A percentile compares a stretch with the other conserved stretches of the same genome.
phyloP scores from a whole-genome alignment of 2,113 vertebrate species.

The Callopanchax toddi region DNA sequence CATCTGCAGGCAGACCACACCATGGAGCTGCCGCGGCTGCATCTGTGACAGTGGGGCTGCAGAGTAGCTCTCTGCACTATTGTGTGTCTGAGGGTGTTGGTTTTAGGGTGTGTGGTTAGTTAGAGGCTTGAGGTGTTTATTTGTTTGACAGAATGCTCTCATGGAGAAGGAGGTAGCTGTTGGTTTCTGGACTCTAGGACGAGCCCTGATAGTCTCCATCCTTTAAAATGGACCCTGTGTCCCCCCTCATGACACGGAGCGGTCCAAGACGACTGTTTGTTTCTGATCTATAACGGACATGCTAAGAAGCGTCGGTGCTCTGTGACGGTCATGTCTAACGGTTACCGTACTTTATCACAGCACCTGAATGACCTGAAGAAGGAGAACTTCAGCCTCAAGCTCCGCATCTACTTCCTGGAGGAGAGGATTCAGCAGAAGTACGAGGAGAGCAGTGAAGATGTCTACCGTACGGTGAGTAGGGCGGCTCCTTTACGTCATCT shows the following conservation, averaged over 20 bases:
- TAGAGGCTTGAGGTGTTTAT: constrained; percentile 33
- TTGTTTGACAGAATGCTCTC: constrained; percentile 25
- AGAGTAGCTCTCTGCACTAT: constrained; percentile 68
- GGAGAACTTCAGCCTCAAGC: constrained; percentile 99
- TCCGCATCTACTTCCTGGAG: constrained; percentile 99
- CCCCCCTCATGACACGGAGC: constrained; percentile 22
- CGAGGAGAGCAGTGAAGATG: constrained; percentile 89
- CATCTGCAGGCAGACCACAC: constrained; percentile 58
- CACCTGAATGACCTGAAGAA: constrained; percentile 99
- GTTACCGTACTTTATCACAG: constrained; percentile 97
- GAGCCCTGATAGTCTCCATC: constrained; percentile 19
- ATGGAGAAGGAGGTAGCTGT: constrained; percentile 32
- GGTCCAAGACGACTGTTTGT: constrained; percentile 28
- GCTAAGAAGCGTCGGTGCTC: constrained; percentile 36
- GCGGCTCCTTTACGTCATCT: no score
- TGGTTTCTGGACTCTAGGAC: constrained; percentile 54
- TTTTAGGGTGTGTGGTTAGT: constrained; percentile 43
- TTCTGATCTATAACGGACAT: constrained; percentile 56
- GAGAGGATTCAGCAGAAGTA: constrained; percentile 96
- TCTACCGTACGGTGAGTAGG: constrained; percentile 90
- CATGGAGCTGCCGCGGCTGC: constrained; percentile 72
- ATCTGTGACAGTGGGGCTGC: constrained; percentile 67
- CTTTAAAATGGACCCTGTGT: constrained; percentile 46
- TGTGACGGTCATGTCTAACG: constrained; percentile 91
- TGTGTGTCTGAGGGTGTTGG: constrained; percentile 47